Percentiles rank a stretch among this genome's conserved stretches.
Conservation (phyloP, 2,888 invertebrate genomes). For the Eilema caniola region DNA sequence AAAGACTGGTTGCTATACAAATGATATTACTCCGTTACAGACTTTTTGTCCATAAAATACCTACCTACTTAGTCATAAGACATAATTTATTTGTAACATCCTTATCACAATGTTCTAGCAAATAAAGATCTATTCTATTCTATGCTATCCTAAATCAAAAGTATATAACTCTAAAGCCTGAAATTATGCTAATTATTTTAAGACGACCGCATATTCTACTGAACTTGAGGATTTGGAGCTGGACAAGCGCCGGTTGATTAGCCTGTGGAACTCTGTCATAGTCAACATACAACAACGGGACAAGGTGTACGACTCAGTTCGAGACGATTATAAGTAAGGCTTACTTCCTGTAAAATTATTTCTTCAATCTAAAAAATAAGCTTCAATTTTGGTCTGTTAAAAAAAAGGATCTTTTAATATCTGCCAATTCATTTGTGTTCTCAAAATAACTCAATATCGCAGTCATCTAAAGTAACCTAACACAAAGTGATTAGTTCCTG, state of each 20-base stretch:
- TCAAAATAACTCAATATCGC: too few species aligned
- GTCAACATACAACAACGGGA: slow-evolving; percentile 90
- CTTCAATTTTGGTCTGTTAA: too few species aligned
- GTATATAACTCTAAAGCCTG: too few species aligned
- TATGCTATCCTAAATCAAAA: neutral
- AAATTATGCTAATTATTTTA: neutral
- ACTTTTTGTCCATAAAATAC: too few species aligned
- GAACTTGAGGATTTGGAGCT: slow-evolving; percentile 91
- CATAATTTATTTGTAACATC: too few species aligned
- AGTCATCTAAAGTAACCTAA: too few species aligned
- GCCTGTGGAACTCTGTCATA: slow-evolving; percentile 92
- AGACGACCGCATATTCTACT: slow-evolving; percentile 89
- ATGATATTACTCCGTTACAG: too few species aligned
- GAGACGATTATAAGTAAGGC: slow-evolving; percentile 83
- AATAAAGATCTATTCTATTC: too few species aligned
- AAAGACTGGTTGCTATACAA: too few species aligned
- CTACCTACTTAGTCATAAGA: too few species aligned
- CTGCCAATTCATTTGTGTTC: neutral
- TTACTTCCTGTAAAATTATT: neutral
- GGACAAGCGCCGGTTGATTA: slow-evolving; percentile 90
- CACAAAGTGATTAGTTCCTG: too few species aligned
- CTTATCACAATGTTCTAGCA: too few species aligned
- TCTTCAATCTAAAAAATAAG: neutral
- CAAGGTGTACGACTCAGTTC: slow-evolving; percentile 88
- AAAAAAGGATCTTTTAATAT: neutral